Conservation (phyloP, 2,888 invertebrate species). For the Ophraella communa region DNA sequence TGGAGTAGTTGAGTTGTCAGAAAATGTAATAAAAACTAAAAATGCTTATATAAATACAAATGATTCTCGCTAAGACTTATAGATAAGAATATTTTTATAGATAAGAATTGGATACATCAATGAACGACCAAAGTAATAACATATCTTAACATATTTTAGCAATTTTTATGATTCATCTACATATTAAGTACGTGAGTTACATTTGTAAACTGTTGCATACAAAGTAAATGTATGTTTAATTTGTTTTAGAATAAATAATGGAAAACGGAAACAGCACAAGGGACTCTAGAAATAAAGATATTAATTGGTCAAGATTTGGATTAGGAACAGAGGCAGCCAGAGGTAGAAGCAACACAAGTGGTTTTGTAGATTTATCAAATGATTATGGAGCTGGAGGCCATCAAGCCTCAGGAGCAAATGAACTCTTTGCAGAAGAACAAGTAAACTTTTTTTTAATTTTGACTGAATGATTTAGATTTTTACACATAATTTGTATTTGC, state of each 20-base stretch:
- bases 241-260: slow-evolving; percentile 32
- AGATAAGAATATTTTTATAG: slow-evolving; percentile 21
- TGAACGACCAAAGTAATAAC: slow-evolving; percentile 23
- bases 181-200: slow-evolving; percentile 19
- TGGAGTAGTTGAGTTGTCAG: slow-evolving; percentile 14
- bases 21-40: slow-evolving; percentile 10
- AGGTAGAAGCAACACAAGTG: slow-evolving; percentile 71
- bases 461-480: not conserved
- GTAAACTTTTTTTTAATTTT: slow-evolving; percentile 59
- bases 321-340: slow-evolving; percentile 61
- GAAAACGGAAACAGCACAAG: slow-evolving; percentile 37
- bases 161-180: slow-evolving; percentile 29
- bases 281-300: slow-evolving; percentile 52
- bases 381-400: slow-evolving; percentile 82
- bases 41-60: slow-evolving; percentile 15
- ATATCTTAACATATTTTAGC: slow-evolving; percentile 27
- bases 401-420: slow-evolving; percentile 86
- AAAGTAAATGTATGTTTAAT: slow-evolving; percentile 4
- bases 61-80: slow-evolving; percentile 9
- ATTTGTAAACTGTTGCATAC: slow-evolving; percentile 3
- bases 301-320: slow-evolving; percentile 66
- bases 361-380: slow-evolving; percentile 78
- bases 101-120: slow-evolving; percentile 17
- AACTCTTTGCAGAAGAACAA: slow-evolving; percentile 90
- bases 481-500: not conserved